Base-by-base conservation (phyloP, 2,113 vertebrate species). In the Odocoileus virginianus region DNA sequence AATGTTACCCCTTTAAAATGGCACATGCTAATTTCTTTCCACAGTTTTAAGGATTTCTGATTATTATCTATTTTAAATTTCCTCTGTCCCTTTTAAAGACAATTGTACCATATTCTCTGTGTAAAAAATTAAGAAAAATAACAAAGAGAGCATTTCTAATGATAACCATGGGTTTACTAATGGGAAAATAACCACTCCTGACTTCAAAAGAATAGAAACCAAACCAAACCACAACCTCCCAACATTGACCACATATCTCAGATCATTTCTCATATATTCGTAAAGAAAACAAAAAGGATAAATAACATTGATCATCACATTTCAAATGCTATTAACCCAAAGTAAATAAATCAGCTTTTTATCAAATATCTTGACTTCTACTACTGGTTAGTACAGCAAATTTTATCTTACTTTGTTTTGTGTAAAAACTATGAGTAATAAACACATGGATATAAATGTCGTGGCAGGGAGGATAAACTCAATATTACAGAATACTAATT, bases 1-100 rank as follows among this genome's bases (percentile, higher is more conserved):
- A 54, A 82, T 91, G 61, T 87, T 92, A 83, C 43, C 1, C 87
- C 97, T 98, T 98, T 92, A 98, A 92, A 98, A 95, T 45, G 96
- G 61, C 50, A 94, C 64, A 58, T 52, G 87, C 64, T 97, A 94
- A 97, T 95, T 58, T 84, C 23, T 94, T 81, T 58, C 45, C 33
- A 96, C 43, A 83, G 64, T 82, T 43, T 97, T 94, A 89, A 97
- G 14, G 15, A 52, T 88, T 89, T 89, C 27, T 94, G 47, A 67
- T 9, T 98, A 96, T 94, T 95, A 43, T 33, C 74, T 88, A 36
- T 91, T 98, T 97, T 96, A 97, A 97, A 55, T 95, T 87, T 89
- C 96, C 40, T 78, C 19, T 15, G 88, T 87, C 61, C n/a, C 55
- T 90, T 98, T 97, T 92, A 98, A 98, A 95, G 92, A 16, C 52